phyloP scores from a whole-genome alignment of 2,888 invertebrate genomes.

The Laspeyria flexula region DNA sequence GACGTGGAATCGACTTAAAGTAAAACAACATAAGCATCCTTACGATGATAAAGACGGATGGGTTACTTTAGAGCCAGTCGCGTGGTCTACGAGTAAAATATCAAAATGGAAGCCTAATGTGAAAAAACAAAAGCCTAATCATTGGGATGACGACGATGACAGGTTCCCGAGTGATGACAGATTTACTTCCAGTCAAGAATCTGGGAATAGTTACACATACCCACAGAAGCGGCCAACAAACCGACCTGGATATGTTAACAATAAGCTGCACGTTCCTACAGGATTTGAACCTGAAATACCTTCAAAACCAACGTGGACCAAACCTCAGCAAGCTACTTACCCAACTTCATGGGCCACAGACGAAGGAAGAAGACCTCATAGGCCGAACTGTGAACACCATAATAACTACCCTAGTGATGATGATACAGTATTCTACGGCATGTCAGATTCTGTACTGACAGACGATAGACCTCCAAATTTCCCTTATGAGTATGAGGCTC shows the following conservation, averaged over 20 bases:
- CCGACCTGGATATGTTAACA: constrained; percentile 75
- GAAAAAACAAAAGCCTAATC: constrained; percentile 80
- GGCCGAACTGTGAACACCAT: constrained; percentile 76
- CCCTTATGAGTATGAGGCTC: constrained; percentile 78
- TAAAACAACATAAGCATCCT: constrained; percentile 86
- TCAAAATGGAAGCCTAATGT: constrained; percentile 91
- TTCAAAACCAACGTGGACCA: constrained; percentile 74
- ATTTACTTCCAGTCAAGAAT: constrained; percentile 56
- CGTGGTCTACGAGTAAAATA: constrained; percentile 93
- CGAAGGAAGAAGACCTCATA: constrained; percentile 73
- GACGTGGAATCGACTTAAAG: constrained; percentile 83
- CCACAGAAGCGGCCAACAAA: constrained; percentile 68
- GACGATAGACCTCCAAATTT: constrained; percentile 81
- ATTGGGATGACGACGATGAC: constrained; percentile 68
- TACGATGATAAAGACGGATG: constrained; percentile 91
- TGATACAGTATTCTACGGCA: constrained; percentile 70
- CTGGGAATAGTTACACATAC: constrained; percentile 61
- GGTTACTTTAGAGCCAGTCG: constrained; percentile 91
- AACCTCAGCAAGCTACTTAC: constrained; percentile 62
- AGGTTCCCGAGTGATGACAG: constrained; percentile 38
- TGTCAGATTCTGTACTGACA: constrained; percentile 77
- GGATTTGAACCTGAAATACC: constrained; percentile 75
- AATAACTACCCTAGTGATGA: constrained; percentile 66
- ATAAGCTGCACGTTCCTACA: constrained; percentile 66
- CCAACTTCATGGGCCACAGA: constrained; percentile 74